Evolutionary conservation across 2,888 invertebrate species (phyloP).

Genomic region (Tribolium freemani): DNA sequence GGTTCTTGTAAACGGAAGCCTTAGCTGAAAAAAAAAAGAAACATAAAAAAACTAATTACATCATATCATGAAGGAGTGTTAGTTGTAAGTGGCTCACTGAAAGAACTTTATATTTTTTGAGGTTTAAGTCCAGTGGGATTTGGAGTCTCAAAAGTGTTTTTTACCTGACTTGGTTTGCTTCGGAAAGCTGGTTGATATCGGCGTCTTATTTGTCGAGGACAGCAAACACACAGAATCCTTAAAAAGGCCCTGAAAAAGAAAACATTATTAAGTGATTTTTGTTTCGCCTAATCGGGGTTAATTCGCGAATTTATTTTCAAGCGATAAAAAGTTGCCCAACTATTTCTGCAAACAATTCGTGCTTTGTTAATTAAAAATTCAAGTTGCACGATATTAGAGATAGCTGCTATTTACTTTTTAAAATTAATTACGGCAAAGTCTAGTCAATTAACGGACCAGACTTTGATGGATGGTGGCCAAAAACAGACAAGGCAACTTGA

Average conservation of each 20-base stretch:
- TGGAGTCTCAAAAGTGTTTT: constrained; percentile 38
- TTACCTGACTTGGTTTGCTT: constrained; percentile 88
- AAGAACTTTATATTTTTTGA: constrained; percentile 23
- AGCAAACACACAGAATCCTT: constrained; percentile 91
- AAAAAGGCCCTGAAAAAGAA: constrained; percentile 88
- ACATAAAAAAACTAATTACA: constrained; percentile 4
- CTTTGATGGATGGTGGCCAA: constrained; percentile 40
- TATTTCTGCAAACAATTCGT: too few species aligned
- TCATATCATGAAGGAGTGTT: constrained; percentile 4
- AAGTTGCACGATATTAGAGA: not conserved
- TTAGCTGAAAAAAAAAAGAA: constrained; percentile 14
- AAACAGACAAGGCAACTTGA: constrained; percentile 38
- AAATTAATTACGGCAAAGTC: constrained; percentile 43
- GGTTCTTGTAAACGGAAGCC: constrained; percentile 13
- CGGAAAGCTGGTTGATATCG: constrained; percentile 89
- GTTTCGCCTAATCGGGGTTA: not conserved
- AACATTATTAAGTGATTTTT: not conserved
- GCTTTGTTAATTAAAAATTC: constrained; percentile 12
- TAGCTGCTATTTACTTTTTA: not conserved
- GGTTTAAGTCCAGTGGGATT: constrained; percentile 34
- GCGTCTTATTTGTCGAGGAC: constrained; percentile 84
- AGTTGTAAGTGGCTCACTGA: constrained; percentile 17
- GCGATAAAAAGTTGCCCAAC: too few species aligned
- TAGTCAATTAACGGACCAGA: constrained; percentile 38
- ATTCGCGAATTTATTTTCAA: too few species aligned